Evolutionary conservation across 2,797 vertebrate genomes (phyloP).

Genomic region (Lacerta bilineata): DNA sequence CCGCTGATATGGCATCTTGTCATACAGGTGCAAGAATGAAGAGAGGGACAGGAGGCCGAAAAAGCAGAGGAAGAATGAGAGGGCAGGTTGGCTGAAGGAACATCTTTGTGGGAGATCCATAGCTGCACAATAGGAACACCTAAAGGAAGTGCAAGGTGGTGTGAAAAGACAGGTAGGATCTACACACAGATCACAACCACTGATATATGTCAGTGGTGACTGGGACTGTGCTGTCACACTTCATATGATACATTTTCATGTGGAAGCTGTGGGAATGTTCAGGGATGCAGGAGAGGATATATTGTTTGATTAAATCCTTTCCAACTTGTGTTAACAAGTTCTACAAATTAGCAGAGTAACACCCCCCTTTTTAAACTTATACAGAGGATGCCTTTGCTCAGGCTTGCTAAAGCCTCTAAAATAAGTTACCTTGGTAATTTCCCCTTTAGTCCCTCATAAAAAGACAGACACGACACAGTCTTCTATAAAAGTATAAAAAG

Average conservation of each 20-base stretch:
- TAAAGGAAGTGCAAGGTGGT: background rate
- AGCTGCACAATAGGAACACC: background rate
- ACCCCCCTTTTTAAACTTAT: too few relatives aligned
- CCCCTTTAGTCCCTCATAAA: too few relatives aligned
- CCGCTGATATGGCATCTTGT: rapidly evolving
- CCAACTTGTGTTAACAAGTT: too few relatives aligned
- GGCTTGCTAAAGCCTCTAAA: too few relatives aligned
- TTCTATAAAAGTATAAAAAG: too few relatives aligned
- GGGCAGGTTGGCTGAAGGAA: background rate
- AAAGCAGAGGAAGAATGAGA: background rate
- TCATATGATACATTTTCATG: background rate
- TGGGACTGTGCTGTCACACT: too few relatives aligned
- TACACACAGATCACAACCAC: background rate
- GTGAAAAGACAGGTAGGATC: background rate
- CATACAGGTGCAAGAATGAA: background rate
- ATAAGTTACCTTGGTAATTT: too few relatives aligned
- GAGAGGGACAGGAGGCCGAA: conserved; percentile 11
- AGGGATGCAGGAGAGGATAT: too few relatives aligned
- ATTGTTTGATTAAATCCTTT: too few relatives aligned
- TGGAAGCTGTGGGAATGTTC: background rate
- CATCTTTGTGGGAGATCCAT: background rate
- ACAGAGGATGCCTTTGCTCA: too few relatives aligned
- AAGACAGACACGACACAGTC: too few relatives aligned
- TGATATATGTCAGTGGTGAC: background rate
- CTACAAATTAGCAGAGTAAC: too few relatives aligned